Base-by-base conservation (phyloP, 1,140 invertebrate genomes). In the Drosophila micromelanica region DNA sequence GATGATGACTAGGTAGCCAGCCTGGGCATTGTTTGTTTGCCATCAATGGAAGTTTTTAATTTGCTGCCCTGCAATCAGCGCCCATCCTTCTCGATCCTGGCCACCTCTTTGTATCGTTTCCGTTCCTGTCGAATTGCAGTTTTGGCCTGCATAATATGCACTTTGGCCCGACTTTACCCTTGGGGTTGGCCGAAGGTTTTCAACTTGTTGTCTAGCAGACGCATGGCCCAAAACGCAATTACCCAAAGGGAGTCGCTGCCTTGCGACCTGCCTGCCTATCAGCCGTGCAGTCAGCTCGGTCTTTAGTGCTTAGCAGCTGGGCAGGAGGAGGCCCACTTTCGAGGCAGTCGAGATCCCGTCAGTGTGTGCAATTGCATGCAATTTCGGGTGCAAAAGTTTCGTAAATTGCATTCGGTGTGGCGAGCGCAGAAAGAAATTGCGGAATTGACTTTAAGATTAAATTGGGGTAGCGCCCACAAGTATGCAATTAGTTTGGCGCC, bases 391-490 rank as follows among this genome's bases (percentile, higher is more conserved):
- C 57, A 79, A 87, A 87, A 89, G 56, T 82, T 89, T 68, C 7
- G 60, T 38, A 89, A 85, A 85, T 85, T 87, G 82, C 79, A 79
- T 74, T 69, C 43, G 35, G 23, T 42, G 54, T 42, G 35, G 45
- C 20, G 11, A 46, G 43, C 60, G 42, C 38, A 55, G 62, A 49
- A 82, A 72, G 76, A 84, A 84, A 72, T 56, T 56, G 45, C 27
- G 23, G 81, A 86, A 82, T 87, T 87, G 73, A 79, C 62, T 81
- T 82, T 79, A 87, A 89, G 84, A 89, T 87, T 87, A 87, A 89
- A 87, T 71, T 79, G 63, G 52, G 45, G 5, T 57, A 57, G 57
- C 63, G 40, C 43, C 9, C 46, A 61, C 56, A 73, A 76, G 82
- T 78, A 68, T 71, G 73, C 72, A 76, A 76, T 84, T 79, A 82